Conservation (phyloP, 2,888 invertebrate species). For the Geotrupes spiniger region DNA sequence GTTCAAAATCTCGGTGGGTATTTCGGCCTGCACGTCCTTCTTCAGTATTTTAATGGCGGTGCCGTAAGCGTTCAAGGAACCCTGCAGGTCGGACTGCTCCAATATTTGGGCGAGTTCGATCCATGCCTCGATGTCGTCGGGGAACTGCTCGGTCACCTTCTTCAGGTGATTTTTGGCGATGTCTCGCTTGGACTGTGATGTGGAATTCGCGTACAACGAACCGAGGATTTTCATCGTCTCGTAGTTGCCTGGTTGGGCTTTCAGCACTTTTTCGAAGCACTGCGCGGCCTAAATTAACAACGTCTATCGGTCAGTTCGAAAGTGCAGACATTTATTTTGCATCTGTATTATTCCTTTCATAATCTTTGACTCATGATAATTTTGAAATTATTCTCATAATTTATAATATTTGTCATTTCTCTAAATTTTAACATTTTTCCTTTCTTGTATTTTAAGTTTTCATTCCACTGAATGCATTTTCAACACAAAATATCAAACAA, state of each 20-base stretch:
- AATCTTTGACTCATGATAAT: too few relatives aligned
- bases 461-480: background rate
- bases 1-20: constrained; percentile 96
- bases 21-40: constrained; percentile 90
- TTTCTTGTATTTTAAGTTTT: background rate
- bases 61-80: constrained; percentile 87
- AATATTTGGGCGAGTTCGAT: constrained; percentile 98
- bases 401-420: too few relatives aligned
- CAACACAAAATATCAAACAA: background rate
- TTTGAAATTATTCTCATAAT: too few relatives aligned
- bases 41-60: constrained; percentile 90
- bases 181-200: constrained; percentile 86
- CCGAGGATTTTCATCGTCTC: constrained; percentile 99
- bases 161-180: constrained; percentile 91
- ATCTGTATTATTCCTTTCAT: too few relatives aligned
- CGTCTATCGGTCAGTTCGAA: too few relatives aligned
- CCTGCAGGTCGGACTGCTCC: constrained; percentile 89
- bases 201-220: constrained; percentile 89
- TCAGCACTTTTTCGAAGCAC: constrained; percentile 98
- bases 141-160: constrained; percentile 94
- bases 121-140: constrained; percentile 99
- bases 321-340: too few relatives aligned
- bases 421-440: constrained; percentile 9
- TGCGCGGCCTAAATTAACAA: constrained; percentile 81
- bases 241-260: constrained; percentile 95